phyloP scores from a whole-genome alignment of 1,140 invertebrate genomes.

The Chironomus striatipennis region DNA sequence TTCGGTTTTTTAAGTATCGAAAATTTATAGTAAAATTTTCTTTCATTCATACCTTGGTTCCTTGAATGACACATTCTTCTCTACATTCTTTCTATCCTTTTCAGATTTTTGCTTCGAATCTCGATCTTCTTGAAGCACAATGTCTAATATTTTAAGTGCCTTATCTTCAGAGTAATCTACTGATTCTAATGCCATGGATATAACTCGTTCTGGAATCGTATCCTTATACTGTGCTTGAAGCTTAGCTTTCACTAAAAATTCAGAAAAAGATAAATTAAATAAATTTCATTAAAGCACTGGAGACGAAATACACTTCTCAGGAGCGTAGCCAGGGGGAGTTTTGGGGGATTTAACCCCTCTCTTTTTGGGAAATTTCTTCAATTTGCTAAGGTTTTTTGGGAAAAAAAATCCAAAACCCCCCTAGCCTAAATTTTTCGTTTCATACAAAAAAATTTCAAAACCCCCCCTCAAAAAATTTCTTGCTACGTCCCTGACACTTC shows the following conservation, averaged over 20 bases:
- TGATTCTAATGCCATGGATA: slow-evolving; percentile 77
- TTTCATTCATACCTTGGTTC: slow-evolving; percentile 27
- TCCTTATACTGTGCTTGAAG: slow-evolving; percentile 65
- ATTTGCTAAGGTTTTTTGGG: too few relatives aligned
- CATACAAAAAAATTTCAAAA: too few relatives aligned
- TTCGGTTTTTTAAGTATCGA: background rate
- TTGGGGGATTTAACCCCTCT: too few relatives aligned
- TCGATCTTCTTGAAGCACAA: slow-evolving; percentile 54
- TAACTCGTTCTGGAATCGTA: slow-evolving; percentile 62
- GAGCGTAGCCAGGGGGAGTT: too few relatives aligned
- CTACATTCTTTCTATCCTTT: slow-evolving; percentile 29
- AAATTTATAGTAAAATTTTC: background rate
- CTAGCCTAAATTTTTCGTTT: too few relatives aligned
- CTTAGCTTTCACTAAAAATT: slow-evolving; percentile 57
- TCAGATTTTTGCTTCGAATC: slow-evolving; percentile 38
- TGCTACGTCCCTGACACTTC: too few relatives aligned
- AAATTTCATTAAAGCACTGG: slow-evolving; percentile 24
- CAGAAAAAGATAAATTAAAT: slow-evolving; percentile 24
- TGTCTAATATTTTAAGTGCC: slow-evolving; percentile 65
- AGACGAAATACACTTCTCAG: too few relatives aligned
- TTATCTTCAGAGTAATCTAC: slow-evolving; percentile 72
- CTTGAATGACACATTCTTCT: slow-evolving; percentile 25
- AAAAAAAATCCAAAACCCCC: too few relatives aligned
- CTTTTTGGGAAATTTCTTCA: too few relatives aligned
- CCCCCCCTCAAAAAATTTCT: too few relatives aligned